Evolutionary conservation across 2,888 invertebrate genomes (phyloP).

Genomic region (Lacanobia oleracea): DNA sequence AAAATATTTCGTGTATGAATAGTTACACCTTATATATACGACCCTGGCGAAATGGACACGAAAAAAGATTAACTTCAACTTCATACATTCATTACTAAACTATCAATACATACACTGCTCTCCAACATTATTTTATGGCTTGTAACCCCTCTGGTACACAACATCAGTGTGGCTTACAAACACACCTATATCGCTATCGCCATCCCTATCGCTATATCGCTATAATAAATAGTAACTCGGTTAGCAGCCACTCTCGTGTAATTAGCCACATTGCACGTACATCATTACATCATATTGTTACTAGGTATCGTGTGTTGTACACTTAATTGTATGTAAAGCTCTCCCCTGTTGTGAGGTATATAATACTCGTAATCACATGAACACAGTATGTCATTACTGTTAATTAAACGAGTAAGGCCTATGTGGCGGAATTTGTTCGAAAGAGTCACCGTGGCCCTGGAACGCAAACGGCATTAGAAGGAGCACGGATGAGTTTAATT

Average conservation of each 20-base stretch:
- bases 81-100: not conserved
- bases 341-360: not conserved
- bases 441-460: too few species aligned
- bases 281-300: slow-evolving; percentile 21
- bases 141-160: not conserved
- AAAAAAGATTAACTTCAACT: too few species aligned
- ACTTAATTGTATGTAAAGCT: slow-evolving; percentile 15
- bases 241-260: slow-evolving; percentile 22
- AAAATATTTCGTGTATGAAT: too few species aligned
- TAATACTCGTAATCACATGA: not conserved
- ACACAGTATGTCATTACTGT: not conserved
- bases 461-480: too few species aligned
- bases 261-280: slow-evolving; percentile 26
- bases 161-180: slow-evolving; percentile 1
- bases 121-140: not conserved
- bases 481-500: too few species aligned
- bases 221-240: slow-evolving; percentile 21
- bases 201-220: not conserved
- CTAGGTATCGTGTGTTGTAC: slow-evolving; percentile 3
- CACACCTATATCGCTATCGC: not conserved
- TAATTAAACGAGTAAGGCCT: not conserved
- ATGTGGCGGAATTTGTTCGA: too few species aligned
- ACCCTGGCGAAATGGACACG: too few species aligned
- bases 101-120: not conserved
- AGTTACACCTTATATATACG: too few species aligned